Evolutionary conservation across 2,113 vertebrate genomes (phyloP), one percentile per base, ranked within the genome.

Genomic region (Pseudopipra pipra): DNA sequence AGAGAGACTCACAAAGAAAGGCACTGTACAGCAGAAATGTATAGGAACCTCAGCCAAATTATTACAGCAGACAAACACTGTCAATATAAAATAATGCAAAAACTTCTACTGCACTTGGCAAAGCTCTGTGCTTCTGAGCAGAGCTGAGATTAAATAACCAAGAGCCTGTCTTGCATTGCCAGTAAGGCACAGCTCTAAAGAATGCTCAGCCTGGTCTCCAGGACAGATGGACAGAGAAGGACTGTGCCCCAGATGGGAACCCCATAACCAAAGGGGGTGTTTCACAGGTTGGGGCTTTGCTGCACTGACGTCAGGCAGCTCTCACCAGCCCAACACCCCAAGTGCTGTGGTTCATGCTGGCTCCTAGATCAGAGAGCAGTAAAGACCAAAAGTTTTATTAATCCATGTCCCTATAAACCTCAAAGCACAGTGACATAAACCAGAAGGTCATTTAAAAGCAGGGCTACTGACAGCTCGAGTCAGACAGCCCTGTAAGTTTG

Each of bases 81-180:
- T 95, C 90, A 72, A 90, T 90, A 89, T 95, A 85, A 92, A 93
- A 94, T 92, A 96, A 97, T 52, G 94, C 91, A 95, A 94, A 89
- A 95, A n/a, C 65, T 86, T 91, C 91, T 83, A 76, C 85, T 80
- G 85, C 0, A n/a, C 72, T 96, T 94, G 87, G 95, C 96, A 94
- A 78, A 87, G 37, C 46, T n/a, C 31, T 2, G 55, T 35, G 91
- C 80, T 3, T 47, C 83, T 76, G 62, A 83, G 71, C 2, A 14
- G 39, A 74, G 54, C 89, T 82, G 79, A 71, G 86, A 55, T 21
- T 37, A 67, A 95, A 72, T 62, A 93, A 94, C 93, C 83, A 78
- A 70, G 51, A 56, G 70, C 58, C 66, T 33, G 37, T 3, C 19
- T 2, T 63, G 75, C 25, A 14, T 18, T 37, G 75, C 55, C 79